These are phyloP conservation scores for Triplophysa rosa DNA, from an alignment of 2,113 vertebrate species.

Conservation along the genomic window DNA sequence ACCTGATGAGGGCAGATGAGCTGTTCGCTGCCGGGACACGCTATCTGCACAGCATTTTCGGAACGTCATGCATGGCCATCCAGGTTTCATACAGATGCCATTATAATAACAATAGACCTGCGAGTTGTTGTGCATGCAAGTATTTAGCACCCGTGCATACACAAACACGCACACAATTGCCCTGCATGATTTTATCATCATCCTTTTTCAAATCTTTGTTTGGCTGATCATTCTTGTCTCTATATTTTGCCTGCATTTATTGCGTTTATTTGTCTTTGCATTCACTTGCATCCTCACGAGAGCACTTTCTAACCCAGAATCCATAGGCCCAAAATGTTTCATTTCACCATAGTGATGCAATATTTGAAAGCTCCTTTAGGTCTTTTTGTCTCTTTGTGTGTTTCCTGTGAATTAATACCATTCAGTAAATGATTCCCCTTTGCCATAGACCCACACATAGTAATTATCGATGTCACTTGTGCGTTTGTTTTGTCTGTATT, in stretches of 20 bases:
- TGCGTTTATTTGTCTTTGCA: neutral
- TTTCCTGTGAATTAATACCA: constrained; percentile 42
- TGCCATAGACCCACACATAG: constrained; percentile 33
- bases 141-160: neutral
- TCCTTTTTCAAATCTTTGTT: constrained; percentile 15
- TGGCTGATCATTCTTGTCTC: neutral
- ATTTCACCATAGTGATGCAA: constrained; percentile 24
- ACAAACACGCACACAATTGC: neutral
- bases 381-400: constrained; percentile 25
- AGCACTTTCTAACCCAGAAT: constrained; percentile 19
- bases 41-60: constrained; percentile 8
- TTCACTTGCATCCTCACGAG: neutral
- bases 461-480: constrained; percentile 38
- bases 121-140: constrained; percentile 3
- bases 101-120: constrained; percentile 13
- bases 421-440: constrained; percentile 34
- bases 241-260: constrained; percentile 8
- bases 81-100: constrained; percentile 12
- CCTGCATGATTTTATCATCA: constrained; percentile 19
- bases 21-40: constrained; percentile 1
- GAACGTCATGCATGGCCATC: constrained; percentile 18
- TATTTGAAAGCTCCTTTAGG: constrained; percentile 6
- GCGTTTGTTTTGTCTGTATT: constrained; percentile 26
- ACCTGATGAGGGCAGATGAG: constrained; percentile 21
- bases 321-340: constrained; percentile 24